Conservation (phyloP, 2,888 invertebrate species). For the Troides helena region DNA sequence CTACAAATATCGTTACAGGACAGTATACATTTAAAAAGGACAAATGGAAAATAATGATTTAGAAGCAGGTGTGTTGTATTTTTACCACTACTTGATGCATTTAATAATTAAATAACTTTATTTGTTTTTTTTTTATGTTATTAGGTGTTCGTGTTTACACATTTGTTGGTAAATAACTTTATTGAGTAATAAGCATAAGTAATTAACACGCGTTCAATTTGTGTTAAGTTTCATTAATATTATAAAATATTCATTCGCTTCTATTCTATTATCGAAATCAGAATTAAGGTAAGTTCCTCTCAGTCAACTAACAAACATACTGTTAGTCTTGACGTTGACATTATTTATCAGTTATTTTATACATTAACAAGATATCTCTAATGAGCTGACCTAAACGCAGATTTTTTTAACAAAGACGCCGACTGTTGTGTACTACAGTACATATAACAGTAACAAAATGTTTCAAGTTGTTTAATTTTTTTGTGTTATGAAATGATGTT, state of each 20-base stretch:
- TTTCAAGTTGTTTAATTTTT: too few relatives aligned
- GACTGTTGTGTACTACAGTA: too few relatives aligned
- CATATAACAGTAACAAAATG: too few relatives aligned
- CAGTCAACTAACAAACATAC: not conserved
- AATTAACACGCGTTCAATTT: not conserved
- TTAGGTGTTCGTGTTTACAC: conserved; percentile 69
- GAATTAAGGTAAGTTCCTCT: not conserved
- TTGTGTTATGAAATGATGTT: too few relatives aligned
- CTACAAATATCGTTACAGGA: conserved; percentile 37
- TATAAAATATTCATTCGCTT: not conserved
- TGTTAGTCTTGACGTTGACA: not conserved
- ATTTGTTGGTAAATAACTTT: conserved; percentile 59
- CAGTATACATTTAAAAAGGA: not conserved
- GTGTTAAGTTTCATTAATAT: not conserved
- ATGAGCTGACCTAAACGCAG: too few relatives aligned
- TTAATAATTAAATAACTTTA: conserved; percentile 9
- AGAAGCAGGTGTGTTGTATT: conserved; percentile 40
- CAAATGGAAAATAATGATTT: conserved; percentile 47
- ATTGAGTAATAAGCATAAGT: not conserved
- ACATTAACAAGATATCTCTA: not conserved
- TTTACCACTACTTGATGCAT: not conserved
- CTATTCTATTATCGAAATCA: not conserved
- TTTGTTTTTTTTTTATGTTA: conserved; percentile 36
- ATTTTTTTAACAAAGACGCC: too few relatives aligned
- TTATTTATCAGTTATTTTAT: not conserved